phyloP scores from a whole-genome alignment of 1,140 invertebrate species.

The Drosophila kepulauana region DNA sequence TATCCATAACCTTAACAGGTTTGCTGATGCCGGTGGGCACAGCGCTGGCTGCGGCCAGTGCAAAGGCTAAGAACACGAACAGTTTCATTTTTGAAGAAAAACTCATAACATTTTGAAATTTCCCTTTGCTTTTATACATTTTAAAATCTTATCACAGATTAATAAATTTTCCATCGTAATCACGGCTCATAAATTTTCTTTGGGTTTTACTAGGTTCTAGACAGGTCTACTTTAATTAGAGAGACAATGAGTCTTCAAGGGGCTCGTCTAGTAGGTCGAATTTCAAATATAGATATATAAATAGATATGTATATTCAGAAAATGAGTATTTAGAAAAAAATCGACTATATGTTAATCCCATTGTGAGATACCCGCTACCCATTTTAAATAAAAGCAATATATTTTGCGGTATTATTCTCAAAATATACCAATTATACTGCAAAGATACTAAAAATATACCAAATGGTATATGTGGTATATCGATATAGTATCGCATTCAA shows the following conservation, averaged over 20 bases:
- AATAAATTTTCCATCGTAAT: background rate
- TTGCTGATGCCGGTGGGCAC: slow-evolving; percentile 14
- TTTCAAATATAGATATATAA: background rate
- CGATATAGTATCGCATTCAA: no score
- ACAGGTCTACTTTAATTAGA: slow-evolving; percentile 3
- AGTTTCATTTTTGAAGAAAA: slow-evolving; percentile 9
- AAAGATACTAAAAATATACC: no score
- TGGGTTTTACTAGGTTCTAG: slow-evolving; percentile 5
- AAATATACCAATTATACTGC: no score
- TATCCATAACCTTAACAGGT: slow-evolving; percentile 27
- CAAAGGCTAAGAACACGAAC: slow-evolving; percentile 34
- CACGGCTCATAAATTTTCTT: slow-evolving; percentile 10
- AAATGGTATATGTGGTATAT: no score
- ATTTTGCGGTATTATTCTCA: no score
- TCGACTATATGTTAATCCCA: no score
- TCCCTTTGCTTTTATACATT: background rate
- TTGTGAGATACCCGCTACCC: no score
- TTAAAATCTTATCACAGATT: background rate
- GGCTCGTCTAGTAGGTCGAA: background rate
- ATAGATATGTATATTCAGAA: background rate
- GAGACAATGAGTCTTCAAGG: background rate
- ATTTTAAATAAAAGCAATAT: no score
- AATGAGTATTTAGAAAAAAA: background rate
- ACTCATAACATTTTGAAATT: background rate
- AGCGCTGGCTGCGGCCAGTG: slow-evolving; percentile 35